Conservation (phyloP, 2,888 invertebrate species). For the Busseola fusca region DNA sequence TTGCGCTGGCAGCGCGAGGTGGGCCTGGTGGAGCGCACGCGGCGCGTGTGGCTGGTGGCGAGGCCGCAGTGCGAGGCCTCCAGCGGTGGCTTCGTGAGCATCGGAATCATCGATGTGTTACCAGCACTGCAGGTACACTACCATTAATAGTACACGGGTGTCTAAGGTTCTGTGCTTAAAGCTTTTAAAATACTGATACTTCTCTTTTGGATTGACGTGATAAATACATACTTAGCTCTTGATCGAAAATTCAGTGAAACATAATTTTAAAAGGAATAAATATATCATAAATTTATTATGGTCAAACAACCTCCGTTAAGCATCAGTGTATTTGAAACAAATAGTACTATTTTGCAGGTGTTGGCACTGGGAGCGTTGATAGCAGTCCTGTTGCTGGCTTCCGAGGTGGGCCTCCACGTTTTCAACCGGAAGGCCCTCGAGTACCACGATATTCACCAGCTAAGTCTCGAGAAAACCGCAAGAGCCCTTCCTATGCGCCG, state of each 20-base stretch:
- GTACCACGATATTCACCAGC: neutral
- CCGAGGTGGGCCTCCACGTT: conserved; percentile 48
- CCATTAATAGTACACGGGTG: neutral
- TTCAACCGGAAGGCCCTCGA: neutral
- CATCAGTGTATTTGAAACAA: too few species aligned
- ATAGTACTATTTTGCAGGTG: conserved; percentile 42
- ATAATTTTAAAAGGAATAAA: too few species aligned
- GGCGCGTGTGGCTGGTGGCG: conserved; percentile 87
- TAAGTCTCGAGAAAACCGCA: neutral
- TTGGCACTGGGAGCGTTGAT: conserved; percentile 55
- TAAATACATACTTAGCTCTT: neutral
- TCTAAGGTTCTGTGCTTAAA: neutral
- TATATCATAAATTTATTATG: neutral
- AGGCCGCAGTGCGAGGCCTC: conserved; percentile 87
- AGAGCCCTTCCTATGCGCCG: neutral
- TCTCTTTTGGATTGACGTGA: neutral
- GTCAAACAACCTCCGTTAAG: neutral
- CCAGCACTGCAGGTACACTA: conserved; percentile 79
- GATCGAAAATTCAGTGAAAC: neutral
- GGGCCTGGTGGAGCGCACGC: conserved; percentile 86
- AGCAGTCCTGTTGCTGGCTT: conserved; percentile 53
- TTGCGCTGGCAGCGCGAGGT: conserved; percentile 90
- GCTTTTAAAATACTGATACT: neutral
- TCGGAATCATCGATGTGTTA: conserved; percentile 87
- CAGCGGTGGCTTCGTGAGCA: conserved; percentile 86